phyloP scores from a whole-genome alignment of 2,113 vertebrate genomes.

The Struthio camelus region DNA sequence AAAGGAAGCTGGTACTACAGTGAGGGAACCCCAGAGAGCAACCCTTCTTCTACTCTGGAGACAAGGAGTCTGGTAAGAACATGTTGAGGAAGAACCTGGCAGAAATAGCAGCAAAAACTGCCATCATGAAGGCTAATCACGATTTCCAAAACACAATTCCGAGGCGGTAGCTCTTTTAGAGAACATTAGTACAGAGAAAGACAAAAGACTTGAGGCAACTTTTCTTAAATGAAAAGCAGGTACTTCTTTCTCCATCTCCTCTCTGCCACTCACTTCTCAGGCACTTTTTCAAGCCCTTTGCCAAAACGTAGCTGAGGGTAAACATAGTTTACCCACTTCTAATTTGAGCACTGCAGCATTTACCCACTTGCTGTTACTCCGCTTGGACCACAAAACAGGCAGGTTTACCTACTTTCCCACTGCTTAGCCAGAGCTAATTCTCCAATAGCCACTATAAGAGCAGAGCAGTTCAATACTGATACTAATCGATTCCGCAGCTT shows the following conservation, averaged over 20 bases:
- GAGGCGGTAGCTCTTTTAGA: not conserved
- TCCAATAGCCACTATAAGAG: not conserved
- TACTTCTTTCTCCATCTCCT: not conserved
- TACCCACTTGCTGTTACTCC: not conserved
- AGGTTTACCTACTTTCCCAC: not conserved
- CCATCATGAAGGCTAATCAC: rapidly evolving
- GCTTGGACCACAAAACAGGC: not conserved
- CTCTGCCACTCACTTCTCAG: not conserved
- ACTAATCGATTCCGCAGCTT: not conserved
- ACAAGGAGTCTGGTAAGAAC: not conserved
- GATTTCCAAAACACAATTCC: not conserved
- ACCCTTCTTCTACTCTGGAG: not conserved
- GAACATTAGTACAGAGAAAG: not conserved
- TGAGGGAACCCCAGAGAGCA: not conserved
- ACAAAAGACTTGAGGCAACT: not conserved
- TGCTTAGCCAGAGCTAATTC: not conserved
- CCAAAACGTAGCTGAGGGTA: not conserved
- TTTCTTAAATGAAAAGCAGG: not conserved
- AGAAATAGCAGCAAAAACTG: not conserved
- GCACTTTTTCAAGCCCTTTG: not conserved
- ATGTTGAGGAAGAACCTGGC: not conserved
- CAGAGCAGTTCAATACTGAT: not conserved
- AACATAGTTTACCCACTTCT: not conserved
- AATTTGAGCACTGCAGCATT: not conserved
- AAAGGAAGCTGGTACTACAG: not conserved